These are phyloP conservation scores for Nemotelus pantherinus DNA, from an alignment of 2,888 invertebrate genomes.

Conservation along the genomic window DNA sequence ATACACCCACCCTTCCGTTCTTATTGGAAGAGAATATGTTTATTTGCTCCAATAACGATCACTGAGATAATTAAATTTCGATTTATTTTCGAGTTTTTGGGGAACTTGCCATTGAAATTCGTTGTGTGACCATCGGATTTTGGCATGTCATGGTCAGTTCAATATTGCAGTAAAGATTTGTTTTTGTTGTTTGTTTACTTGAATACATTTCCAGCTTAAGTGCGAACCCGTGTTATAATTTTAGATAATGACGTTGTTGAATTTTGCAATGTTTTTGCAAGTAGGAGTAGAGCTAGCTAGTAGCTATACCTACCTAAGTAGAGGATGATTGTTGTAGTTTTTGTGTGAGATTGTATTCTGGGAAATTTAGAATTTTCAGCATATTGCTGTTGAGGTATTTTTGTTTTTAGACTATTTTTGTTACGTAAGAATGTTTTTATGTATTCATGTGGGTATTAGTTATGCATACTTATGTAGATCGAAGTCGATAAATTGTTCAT, in stretches of 20 bases:
- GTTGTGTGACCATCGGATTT: not conserved
- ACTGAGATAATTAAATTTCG: not conserved
- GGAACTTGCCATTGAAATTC: not conserved
- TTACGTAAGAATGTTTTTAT: too few relatives aligned
- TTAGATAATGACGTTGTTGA: not conserved
- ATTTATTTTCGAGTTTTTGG: not conserved
- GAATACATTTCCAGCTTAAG: not conserved
- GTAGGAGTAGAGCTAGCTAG: too few relatives aligned
- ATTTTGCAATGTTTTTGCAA: too few relatives aligned
- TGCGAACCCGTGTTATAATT: not conserved
- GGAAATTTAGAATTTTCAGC: not conserved
- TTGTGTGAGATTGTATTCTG: not conserved
- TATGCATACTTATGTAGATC: too few relatives aligned
- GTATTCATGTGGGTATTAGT: too few relatives aligned
- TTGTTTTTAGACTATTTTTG: not conserved
- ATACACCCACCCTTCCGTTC: not conserved
- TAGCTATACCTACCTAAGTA: too few relatives aligned
- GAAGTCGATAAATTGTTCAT: too few relatives aligned
- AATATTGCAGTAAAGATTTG: not conserved
- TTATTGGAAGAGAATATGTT: not conserved
- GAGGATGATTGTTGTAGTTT: too few relatives aligned
- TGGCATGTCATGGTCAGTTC: slow-evolving; percentile 5
- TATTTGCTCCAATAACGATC: not conserved
- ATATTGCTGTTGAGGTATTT: not conserved
- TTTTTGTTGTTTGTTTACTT: slow-evolving; percentile 7